Evolutionary conservation across 2,113 vertebrate species (phyloP).

Genomic region (Gasterosteus nipponicus): DNA sequence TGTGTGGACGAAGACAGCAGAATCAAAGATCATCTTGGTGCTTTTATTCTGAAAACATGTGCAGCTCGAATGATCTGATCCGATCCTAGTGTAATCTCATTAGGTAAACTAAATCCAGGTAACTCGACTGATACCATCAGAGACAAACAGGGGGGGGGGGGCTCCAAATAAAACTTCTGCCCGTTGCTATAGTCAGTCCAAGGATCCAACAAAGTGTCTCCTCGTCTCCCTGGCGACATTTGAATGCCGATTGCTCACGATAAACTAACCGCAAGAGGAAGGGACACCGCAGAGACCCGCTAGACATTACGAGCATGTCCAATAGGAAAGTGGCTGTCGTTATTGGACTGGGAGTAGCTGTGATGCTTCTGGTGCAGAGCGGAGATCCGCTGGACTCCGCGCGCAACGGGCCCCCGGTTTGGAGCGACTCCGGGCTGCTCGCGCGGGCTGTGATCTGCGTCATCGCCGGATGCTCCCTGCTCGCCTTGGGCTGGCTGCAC

Average conservation of each 20-base stretch:
- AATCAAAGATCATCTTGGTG: neutral
- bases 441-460: slow-evolving; percentile 51
- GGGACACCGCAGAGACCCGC: neutral
- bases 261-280: neutral
- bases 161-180: neutral
- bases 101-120: neutral
- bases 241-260: neutral
- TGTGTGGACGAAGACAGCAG: neutral
- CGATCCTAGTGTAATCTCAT: neutral
- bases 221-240: neutral
- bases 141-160: neutral
- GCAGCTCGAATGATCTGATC: neutral
- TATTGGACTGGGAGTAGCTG: slow-evolving; percentile 52
- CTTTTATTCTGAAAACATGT: slow-evolving; percentile 5
- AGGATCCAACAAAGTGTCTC: slow-evolving; percentile 8
- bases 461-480: slow-evolving; percentile 43
- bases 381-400: slow-evolving; percentile 45
- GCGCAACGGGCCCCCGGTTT: slow-evolving; percentile 29
- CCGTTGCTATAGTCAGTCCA: neutral
- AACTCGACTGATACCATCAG: neutral
- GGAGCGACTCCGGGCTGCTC: slow-evolving; percentile 54
- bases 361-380: slow-evolving; percentile 44
- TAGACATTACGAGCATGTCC: slow-evolving; percentile 34
- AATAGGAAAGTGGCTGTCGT: slow-evolving; percentile 42
- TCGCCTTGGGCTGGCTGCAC: slow-evolving; percentile 69